These are phyloP conservation scores for Pollenia angustigena DNA, from an alignment of 2,888 invertebrate species.

Conservation along the genomic window DNA sequence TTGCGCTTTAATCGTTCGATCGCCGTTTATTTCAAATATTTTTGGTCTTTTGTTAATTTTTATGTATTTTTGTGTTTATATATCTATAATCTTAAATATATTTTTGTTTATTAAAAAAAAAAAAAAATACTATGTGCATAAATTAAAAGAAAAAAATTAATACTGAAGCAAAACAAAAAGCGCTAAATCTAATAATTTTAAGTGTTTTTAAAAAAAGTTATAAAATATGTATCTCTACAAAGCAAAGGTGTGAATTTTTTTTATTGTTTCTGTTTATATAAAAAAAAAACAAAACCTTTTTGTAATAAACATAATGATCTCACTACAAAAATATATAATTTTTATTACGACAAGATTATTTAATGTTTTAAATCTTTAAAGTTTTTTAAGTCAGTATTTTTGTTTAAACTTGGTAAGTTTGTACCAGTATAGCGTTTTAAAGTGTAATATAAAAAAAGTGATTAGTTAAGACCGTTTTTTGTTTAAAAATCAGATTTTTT, in stretches of 20 bases:
- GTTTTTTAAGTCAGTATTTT: conserved; percentile 1
- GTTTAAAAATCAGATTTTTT: no score
- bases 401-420: conserved; percentile 40
- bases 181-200: conserved; percentile 13
- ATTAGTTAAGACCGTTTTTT: no score
- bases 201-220: neutral
- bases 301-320: conserved; percentile 50
- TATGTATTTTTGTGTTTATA: neutral
- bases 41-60: conserved; percentile 9
- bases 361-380: neutral
- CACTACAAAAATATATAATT: conserved; percentile 17
- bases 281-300: neutral
- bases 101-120: neutral
- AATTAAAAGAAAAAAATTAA: neutral
- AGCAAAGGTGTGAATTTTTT: conserved; percentile 54
- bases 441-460: neutral
- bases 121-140: neutral
- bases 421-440: neutral
- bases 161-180: neutral
- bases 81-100: neutral
- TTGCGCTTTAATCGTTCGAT: conserved; percentile 19
- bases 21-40: neutral
- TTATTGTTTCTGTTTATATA: conserved; percentile 30
- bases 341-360: neutral
- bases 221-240: conserved; percentile 5